phyloP scores from a whole-genome alignment of 2,113 vertebrate species.

The Anser brachyrhynchus region DNA sequence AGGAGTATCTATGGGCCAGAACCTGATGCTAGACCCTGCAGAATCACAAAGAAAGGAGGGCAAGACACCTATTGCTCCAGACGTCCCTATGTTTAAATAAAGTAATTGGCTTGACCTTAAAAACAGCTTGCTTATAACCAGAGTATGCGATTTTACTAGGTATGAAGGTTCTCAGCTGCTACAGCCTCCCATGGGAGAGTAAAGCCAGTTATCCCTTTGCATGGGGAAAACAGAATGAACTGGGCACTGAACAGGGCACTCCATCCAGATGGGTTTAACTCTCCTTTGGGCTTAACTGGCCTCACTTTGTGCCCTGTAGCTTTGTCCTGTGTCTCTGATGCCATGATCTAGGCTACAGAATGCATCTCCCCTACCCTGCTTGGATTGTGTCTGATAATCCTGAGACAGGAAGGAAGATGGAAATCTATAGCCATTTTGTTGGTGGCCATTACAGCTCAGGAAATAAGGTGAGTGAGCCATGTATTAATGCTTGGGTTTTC shows the following conservation, averaged over 20 bases:
- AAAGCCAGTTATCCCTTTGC: not conserved
- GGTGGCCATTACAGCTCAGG: not conserved
- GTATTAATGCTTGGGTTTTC: not conserved
- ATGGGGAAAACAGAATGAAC: not conserved
- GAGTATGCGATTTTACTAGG: not conserved
- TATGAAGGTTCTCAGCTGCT: not conserved
- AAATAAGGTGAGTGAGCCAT: not conserved
- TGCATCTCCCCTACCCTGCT: not conserved
- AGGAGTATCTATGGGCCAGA: not conserved
- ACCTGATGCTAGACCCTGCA: not conserved
- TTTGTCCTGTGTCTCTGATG: not conserved
- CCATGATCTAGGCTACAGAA: not conserved
- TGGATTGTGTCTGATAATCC: not conserved
- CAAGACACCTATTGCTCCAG: not conserved
- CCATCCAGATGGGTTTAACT: too few relatives aligned
- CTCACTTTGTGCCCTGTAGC: not conserved
- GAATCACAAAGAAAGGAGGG: not conserved
- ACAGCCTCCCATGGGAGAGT: not conserved
- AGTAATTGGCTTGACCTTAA: not conserved
- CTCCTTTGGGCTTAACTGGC: not conserved
- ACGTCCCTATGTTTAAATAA: not conserved
- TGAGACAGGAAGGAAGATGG: not conserved
- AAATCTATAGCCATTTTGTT: not conserved
- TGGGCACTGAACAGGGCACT: not conserved
- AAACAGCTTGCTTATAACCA: not conserved